phyloP scores from a whole-genome alignment of 2,113 vertebrate genomes.

The Meles meles region DNA sequence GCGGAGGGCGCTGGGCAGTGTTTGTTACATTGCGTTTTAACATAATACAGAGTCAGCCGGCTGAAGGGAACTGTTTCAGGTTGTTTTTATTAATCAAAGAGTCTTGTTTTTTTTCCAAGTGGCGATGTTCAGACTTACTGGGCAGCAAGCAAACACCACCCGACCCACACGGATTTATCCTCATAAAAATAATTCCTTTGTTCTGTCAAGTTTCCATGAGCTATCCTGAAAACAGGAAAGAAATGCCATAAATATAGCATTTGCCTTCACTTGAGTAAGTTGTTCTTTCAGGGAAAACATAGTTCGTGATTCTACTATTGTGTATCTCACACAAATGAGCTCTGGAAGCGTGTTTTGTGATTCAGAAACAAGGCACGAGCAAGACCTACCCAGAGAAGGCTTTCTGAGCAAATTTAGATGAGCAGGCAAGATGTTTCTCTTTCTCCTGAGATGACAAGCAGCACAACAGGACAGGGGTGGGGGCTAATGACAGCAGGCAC shows the following conservation, averaged over 20 bases:
- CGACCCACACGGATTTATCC: not conserved
- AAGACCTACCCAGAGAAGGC: not conserved
- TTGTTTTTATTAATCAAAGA: constrained; percentile 62
- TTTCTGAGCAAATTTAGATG: not conserved
- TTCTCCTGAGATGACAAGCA: not conserved
- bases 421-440: not conserved
- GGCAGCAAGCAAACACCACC: not conserved
- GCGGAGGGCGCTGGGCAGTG: not conserved
- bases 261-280: not conserved
- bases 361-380: not conserved
- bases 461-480: not conserved
- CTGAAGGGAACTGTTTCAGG: constrained; percentile 31
- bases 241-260: not conserved
- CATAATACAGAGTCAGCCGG: constrained; percentile 31
- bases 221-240: constrained; percentile 35
- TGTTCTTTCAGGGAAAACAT: not conserved
- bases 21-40: constrained; percentile 34
- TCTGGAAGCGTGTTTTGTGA: not conserved
- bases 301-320: not conserved
- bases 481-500: not conserved
- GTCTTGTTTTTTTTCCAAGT: not conserved
- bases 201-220: not conserved
- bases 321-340: constrained; percentile 28
- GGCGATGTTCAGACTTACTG: constrained; percentile 38
- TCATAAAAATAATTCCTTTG: constrained; percentile 57